Percentiles rank a stretch among this genome's conserved stretches.
phyloP scores from a whole-genome alignment of 2,888 invertebrate genomes.

The Sinodicranocentrus sp. region DNA sequence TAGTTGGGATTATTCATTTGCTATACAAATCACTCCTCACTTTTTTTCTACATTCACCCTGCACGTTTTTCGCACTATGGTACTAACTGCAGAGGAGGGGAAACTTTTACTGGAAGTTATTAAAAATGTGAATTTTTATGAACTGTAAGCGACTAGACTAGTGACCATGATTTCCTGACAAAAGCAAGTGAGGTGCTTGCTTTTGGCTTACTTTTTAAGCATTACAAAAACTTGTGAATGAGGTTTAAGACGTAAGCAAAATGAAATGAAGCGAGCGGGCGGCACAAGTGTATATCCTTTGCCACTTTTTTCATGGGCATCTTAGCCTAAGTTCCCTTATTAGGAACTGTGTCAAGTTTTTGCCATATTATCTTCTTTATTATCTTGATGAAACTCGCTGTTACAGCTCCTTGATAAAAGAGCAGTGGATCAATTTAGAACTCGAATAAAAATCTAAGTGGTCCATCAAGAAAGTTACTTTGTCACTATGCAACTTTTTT shows the following conservation, averaged over 20 bases:
- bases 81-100: not conserved
- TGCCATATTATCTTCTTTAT: constrained; percentile 15
- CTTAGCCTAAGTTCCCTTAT: constrained; percentile 35
- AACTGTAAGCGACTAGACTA: not conserved
- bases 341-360: constrained; percentile 58
- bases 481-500: not conserved
- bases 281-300: not conserved
- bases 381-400: not conserved
- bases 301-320: constrained; percentile 20
- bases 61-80: not conserved
- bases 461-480: not conserved
- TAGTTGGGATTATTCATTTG: not conserved
- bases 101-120: constrained; percentile 8
- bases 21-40: not conserved
- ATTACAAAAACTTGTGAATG: no score
- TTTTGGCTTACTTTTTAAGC: no score
- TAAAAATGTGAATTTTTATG: constrained; percentile 14
- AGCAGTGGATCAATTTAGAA: not conserved
- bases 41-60: not conserved
- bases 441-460: constrained; percentile 7
- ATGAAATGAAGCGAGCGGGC: not conserved
- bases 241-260: no score
- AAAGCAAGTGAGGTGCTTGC: not conserved
- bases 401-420: not conserved
- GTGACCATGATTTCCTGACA: constrained; percentile 36